Conservation (phyloP, 53 echinoderm and acorn worm species). For the Arbacia lixula region DNA sequence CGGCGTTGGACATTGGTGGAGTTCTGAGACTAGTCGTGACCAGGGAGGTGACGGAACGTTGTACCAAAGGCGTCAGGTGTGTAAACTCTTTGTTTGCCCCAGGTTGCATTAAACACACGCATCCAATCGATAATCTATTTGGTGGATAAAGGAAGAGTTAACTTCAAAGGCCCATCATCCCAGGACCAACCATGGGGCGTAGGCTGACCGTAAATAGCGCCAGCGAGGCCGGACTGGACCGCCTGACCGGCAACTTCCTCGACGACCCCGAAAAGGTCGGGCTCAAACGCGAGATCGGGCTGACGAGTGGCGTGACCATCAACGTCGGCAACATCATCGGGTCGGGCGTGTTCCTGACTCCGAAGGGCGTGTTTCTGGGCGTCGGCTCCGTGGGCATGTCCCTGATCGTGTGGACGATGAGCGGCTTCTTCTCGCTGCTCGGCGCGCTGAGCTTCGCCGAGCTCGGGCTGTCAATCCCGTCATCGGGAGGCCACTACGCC, state of each 20-base stretch:
- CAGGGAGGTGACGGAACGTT: too few relatives aligned
- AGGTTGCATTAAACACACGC: too few relatives aligned
- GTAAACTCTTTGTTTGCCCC: too few relatives aligned
- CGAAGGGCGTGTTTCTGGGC: constrained; percentile 77
- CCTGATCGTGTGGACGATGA: constrained; percentile 71
- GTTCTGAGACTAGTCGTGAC: too few relatives aligned
- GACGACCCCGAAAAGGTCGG: constrained; percentile 38
- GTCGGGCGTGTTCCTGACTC: constrained; percentile 84
- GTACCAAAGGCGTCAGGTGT: too few relatives aligned
- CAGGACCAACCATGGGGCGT: constrained; percentile 7
- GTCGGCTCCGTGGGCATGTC: constrained; percentile 80
- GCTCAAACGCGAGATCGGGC: constrained; percentile 70
- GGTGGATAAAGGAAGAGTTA: too few relatives aligned
- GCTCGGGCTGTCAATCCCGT: constrained; percentile 74
- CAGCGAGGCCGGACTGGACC: constrained; percentile 42
- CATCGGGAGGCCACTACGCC: constrained; percentile 76
- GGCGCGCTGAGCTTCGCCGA: constrained; percentile 88
- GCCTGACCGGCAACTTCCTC: background rate
- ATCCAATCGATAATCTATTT: too few relatives aligned
- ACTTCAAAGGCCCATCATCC: too few relatives aligned
- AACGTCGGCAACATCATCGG: constrained; percentile 87
- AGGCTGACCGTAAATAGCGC: constrained; percentile 38
- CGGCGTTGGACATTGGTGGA: too few relatives aligned
- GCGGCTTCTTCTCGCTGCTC: constrained; percentile 76
- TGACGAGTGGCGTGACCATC: constrained; percentile 76